Conservation (phyloP, 2,888 invertebrate genomes). For the Biston betularia region DNA sequence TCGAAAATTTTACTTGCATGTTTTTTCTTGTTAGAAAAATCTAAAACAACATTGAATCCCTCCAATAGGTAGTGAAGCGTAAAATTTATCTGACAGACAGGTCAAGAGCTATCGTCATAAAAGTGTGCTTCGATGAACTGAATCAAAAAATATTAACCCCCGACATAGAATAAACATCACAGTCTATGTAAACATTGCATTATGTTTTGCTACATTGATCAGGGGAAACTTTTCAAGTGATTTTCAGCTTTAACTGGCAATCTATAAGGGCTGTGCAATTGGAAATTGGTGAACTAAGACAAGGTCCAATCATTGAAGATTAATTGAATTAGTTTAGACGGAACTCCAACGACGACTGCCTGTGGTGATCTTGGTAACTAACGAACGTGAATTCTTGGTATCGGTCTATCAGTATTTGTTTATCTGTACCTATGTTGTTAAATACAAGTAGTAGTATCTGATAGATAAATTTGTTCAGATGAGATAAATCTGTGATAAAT, state of each 20-base stretch:
- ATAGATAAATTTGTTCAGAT: too few species aligned
- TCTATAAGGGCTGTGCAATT: constrained; percentile 41
- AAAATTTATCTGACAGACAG: constrained; percentile 20
- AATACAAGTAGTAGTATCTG: too few species aligned
- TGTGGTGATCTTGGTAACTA: constrained; percentile 54
- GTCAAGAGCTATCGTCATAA: constrained; percentile 23
- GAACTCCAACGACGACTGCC: constrained; percentile 52
- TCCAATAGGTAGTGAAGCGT: constrained; percentile 9
- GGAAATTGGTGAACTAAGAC: constrained; percentile 35
- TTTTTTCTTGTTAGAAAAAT: background rate
- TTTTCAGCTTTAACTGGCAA: constrained; percentile 31
- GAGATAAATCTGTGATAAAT: constrained; percentile 2
- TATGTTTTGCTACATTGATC: constrained; percentile 15
- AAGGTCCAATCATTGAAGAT: constrained; percentile 68
- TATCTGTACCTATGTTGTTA: too few species aligned
- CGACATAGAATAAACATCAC: constrained; percentile 19
- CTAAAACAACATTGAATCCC: constrained; percentile 10
- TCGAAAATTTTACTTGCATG: background rate
- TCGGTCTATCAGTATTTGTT: constrained; percentile 20
- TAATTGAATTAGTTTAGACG: constrained; percentile 69
- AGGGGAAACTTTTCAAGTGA: constrained; percentile 38
- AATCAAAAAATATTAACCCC: constrained; percentile 27
- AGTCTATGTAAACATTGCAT: constrained; percentile 2
- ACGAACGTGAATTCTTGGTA: constrained; percentile 38
- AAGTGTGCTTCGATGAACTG: constrained; percentile 28